A percentile compares a stretch with the other conserved stretches of the same genome.
Conservation (phyloP, 2,888 invertebrate genomes). For the Coleophora flavipennella region DNA sequence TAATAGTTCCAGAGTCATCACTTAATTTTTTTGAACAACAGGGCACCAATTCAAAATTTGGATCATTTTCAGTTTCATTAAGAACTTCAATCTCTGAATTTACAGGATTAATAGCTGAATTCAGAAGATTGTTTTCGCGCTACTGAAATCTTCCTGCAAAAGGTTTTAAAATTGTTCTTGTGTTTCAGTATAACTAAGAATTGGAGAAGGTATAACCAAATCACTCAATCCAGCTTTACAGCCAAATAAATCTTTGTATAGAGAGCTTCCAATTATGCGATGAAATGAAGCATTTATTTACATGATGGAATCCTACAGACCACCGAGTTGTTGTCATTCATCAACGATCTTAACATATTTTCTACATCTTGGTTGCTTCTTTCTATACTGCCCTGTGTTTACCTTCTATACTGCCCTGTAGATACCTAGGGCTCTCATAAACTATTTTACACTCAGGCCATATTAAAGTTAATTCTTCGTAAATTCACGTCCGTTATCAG, state of each 20-base stretch:
- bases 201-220: conserved; percentile 1
- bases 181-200: background rate
- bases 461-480: conserved; percentile 9
- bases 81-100: background rate
- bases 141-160: background rate
- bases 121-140: background rate
- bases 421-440: conserved; percentile 3
- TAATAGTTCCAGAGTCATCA: too few species aligned
- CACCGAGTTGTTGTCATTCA: conserved; percentile 2
- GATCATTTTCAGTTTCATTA: background rate
- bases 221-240: conserved; percentile 1
- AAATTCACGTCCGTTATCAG: conserved; percentile 16
- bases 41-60: background rate
- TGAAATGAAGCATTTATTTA: conserved; percentile 7
- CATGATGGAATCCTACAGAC: conserved; percentile 4
- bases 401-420: too few species aligned
- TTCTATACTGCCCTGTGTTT: background rate
- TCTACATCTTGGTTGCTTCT: background rate
- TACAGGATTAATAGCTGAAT: background rate
- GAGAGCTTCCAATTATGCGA: conserved; percentile 3
- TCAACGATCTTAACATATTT: conserved; percentile 1
- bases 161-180: background rate
- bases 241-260: conserved; percentile 7
- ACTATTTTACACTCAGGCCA: conserved; percentile 8
- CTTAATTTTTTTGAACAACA: background rate